Conservation (phyloP, 2,888 invertebrate genomes). For the Amorpha juglandis region DNA sequence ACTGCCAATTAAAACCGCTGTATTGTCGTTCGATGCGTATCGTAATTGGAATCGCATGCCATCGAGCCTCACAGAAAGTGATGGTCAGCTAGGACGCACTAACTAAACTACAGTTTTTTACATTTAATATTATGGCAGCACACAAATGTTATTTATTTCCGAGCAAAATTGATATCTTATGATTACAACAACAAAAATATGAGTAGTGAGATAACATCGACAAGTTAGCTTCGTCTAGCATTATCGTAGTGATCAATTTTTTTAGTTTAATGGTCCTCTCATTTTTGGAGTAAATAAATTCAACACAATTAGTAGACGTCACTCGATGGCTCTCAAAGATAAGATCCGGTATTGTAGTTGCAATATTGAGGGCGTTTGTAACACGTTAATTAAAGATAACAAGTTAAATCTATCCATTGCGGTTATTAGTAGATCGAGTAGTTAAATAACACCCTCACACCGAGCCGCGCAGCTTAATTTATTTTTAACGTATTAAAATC, state of each 20-base stretch:
- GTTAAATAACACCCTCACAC: slow-evolving; percentile 20
- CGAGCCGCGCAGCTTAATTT: slow-evolving; percentile 3
- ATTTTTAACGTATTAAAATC: slow-evolving; percentile 15
- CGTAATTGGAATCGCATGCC: slow-evolving; percentile 37
- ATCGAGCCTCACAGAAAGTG: slow-evolving; percentile 28
- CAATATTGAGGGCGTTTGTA: slow-evolving; percentile 66
- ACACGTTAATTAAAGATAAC: slow-evolving; percentile 72
- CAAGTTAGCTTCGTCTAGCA: not conserved
- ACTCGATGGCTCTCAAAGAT: slow-evolving; percentile 63
- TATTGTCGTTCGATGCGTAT: slow-evolving; percentile 53
- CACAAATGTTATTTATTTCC: not conserved
- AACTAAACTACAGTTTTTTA: not conserved
- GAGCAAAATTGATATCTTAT: not conserved
- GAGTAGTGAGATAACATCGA: slow-evolving; percentile 5
- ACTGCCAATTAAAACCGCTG: slow-evolving; percentile 66
- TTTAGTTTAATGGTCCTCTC: slow-evolving; percentile 63
- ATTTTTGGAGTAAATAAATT: slow-evolving; percentile 70
- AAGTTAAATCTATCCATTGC: slow-evolving; percentile 49
- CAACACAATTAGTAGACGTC: slow-evolving; percentile 70
- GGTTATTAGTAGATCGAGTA: slow-evolving; percentile 36
- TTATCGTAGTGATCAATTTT: slow-evolving; percentile 9
- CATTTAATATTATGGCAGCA: too few relatives aligned
- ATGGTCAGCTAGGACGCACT: slow-evolving; percentile 6
- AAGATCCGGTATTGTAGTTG: slow-evolving; percentile 63
- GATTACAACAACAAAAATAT: not conserved